Evolutionary conservation across 2,113 vertebrate genomes (phyloP), one percentile per base, ranked within the genome.

Genomic region (Anser brachyrhynchus): DNA sequence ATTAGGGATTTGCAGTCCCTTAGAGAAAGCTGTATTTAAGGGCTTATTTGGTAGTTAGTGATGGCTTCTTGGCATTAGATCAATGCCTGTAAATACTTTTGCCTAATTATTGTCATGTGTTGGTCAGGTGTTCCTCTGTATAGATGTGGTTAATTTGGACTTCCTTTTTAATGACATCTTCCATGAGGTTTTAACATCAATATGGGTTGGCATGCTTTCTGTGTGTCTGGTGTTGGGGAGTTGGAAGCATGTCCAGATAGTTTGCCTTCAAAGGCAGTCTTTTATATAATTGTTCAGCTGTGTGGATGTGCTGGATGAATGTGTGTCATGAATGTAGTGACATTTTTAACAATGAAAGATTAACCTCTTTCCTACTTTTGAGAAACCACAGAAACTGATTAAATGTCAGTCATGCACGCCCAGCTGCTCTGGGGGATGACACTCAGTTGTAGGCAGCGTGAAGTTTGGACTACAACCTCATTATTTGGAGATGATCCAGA

Each of bases 261-360:
- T 66, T 90, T 78, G 51, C 20, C 35, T 92, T 91, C 76, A 79
- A 61, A 94, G 61, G n/a, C 37, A 85, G 64, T 71, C 55, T 83
- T 95, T 90, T 73, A n/a, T 71, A 4, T 82, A 95, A 89, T 88
- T 75, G 83, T 69, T 95, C 73, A 93, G 80, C 89, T 92, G 58
- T 67, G 66, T 55, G 49, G 62, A 79, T 2, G 1, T 93, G 57
- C 39, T 90, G 65, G 73, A 92, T 93, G 37, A 84, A 84, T 69
- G 20, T 80, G 51, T 86, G 64, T 88, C 16, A 3, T 71, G 76
- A 89, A 78, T 78, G 49, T 61, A 87, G 49, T 43, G 39, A 65
- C 64, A 58, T 31, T 84, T 88, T 95, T 78, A 84, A 93, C 80
- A 90, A 87, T 90, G 70, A 70, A 58, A 57, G 51, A 78, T 84